These are phyloP conservation scores for Sebastiscus albofasciatus DNA, from an alignment of 2,797 vertebrate genomes.

Conservation along the genomic window DNA sequence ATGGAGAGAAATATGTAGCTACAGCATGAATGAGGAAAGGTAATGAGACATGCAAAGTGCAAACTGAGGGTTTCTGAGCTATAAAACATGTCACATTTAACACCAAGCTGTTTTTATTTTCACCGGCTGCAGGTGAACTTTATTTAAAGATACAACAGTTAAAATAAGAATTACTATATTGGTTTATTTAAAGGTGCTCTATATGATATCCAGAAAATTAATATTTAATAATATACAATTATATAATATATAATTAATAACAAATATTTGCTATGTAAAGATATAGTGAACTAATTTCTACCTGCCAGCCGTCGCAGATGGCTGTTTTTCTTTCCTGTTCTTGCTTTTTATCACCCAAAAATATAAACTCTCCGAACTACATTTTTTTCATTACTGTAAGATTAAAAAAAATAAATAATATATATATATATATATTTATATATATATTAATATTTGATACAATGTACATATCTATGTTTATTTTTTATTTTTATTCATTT, in stretches of 20 bases:
- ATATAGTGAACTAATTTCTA: too few relatives aligned
- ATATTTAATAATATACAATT: too few relatives aligned
- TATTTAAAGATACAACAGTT: neutral
- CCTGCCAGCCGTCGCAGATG: neutral
- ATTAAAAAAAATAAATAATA: too few relatives aligned
- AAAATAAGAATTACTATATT: too few relatives aligned
- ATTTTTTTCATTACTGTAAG: neutral
- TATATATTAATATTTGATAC: neutral
- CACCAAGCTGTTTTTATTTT: neutral
- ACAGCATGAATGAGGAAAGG: neutral
- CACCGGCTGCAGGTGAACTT: neutral
- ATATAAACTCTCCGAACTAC: neutral
- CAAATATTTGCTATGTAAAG: too few relatives aligned
- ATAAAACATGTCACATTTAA: neutral
- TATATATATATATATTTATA: too few relatives aligned
- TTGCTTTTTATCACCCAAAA: neutral
- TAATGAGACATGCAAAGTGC: neutral
- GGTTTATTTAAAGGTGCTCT: too few relatives aligned
- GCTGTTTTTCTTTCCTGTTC: neutral
- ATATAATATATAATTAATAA: too few relatives aligned
- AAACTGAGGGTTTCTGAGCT: neutral
- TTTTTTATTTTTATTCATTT: neutral
- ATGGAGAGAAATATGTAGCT: neutral
- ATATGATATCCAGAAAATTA: too few relatives aligned
- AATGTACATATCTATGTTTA: too few relatives aligned